These are phyloP conservation scores for Bombus pyrosoma DNA, from an alignment of 1,140 invertebrate genomes.

Conservation along the genomic window DNA sequence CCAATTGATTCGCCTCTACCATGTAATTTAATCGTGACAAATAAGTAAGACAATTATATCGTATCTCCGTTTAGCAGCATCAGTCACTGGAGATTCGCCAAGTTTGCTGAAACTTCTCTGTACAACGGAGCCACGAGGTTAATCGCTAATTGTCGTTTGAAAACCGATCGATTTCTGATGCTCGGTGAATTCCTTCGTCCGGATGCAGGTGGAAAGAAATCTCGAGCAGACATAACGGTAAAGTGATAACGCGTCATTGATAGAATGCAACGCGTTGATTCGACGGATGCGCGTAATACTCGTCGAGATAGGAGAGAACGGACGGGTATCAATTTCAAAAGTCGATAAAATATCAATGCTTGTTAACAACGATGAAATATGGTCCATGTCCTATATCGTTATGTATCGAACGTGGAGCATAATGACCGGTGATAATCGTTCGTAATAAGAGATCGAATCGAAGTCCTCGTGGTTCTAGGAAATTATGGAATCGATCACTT, in stretches of 20 bases:
- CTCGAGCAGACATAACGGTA: background rate
- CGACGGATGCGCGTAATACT: background rate
- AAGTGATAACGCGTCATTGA: constrained; percentile 2
- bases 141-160: constrained; percentile 57
- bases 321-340: background rate
- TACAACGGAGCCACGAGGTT: background rate
- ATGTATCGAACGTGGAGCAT: background rate
- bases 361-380: background rate
- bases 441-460: background rate
- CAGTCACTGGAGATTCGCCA: constrained; percentile 54
- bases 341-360: constrained; percentile 8
- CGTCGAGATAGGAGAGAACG: background rate
- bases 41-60: constrained; percentile 26
- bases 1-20: background rate
- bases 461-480: constrained; percentile 6
- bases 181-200: constrained; percentile 20
- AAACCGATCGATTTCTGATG: constrained; percentile 47
- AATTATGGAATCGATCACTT: constrained; percentile 34
- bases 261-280: background rate
- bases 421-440: constrained; percentile 19
- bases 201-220: background rate
- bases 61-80: constrained; percentile 22
- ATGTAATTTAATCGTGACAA: background rate
- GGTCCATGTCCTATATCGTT: background rate
- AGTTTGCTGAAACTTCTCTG: constrained; percentile 49